Base-by-base conservation (phyloP, 2,797 vertebrate species). In the Chaunax sp. region DNA sequence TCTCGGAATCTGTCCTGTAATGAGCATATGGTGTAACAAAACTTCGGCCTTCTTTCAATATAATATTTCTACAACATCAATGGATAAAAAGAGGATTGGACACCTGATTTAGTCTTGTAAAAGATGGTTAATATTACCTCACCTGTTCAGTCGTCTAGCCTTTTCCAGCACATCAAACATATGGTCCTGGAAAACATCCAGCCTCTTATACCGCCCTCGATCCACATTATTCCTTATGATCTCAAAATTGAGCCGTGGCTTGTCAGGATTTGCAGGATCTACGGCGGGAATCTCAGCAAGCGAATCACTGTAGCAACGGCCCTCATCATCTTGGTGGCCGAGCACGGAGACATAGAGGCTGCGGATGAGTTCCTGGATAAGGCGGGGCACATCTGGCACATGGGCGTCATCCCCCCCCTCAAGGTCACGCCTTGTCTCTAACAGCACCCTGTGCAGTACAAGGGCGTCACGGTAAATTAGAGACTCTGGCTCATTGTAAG, bases 141-240 rank as follows among this genome's bases (percentile, higher is more conserved):
- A 99, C 98, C 98, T 95, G 72, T 99, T 97, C 91, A 98, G 92
- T 46, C 95, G 93, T 59, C 98, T 93, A 74, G 98, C 97, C 72
- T 98, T 95, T 85, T 99, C 98, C 81, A 99, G 85, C 44, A 99
- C 96, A 85, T 99, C 98, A 89, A 98, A 99, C 97, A 99, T 99
- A 75, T 99, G 96, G 75, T 99, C 98, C 92, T 99, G 98, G 87
- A 99, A 99, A 63, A 99, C 94, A 40, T 99, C 98, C 65, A 99
- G 78, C 67, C 98, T 93, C 76, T 95, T 96, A 55, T 99, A 99
- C 43, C 94, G 92, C 49, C 96, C 96, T 80, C 92, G 95, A 81
- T 99, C 98, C 74, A 99, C 96, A 38, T 97, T 98, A 64, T 90
- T 94, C 62, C 97, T 88, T 84, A 99, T 95, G 57, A 98, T 96